These are phyloP conservation scores for Podarcis cretensis DNA, from an alignment of 2,113 vertebrate genomes.

Conservation along the genomic window DNA sequence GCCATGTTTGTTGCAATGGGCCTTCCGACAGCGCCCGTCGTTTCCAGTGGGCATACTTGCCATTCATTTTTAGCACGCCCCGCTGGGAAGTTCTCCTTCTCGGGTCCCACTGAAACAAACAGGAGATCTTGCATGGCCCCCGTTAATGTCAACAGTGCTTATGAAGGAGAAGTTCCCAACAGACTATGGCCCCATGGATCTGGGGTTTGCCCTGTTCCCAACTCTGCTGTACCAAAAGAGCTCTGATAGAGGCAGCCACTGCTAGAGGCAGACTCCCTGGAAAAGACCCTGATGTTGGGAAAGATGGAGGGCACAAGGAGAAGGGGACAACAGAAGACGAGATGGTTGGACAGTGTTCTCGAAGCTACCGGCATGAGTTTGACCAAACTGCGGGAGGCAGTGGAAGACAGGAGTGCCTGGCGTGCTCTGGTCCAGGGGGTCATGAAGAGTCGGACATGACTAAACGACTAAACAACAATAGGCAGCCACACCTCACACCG, in stretches of 20 bases:
- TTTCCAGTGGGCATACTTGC: not conserved
- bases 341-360: too few relatives aligned
- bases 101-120: not conserved
- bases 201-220: not conserved
- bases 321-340: too few relatives aligned
- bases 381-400: too few relatives aligned
- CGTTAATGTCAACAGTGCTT: not conserved
- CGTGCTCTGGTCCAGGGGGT: too few relatives aligned
- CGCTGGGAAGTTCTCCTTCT: not conserved
- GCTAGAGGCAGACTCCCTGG: too few relatives aligned
- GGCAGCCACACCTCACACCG: not conserved
- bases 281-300: too few relatives aligned
- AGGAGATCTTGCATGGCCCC: not conserved
- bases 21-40: not conserved
- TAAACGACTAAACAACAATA: not conserved
- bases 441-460: too few relatives aligned
- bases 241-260: not conserved
- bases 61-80: not conserved
- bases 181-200: too few relatives aligned
- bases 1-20: not conserved
- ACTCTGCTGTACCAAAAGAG: conserved; percentile 12
- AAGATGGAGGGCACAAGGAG: too few relatives aligned
- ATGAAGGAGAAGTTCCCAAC: not conserved
- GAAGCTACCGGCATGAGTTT: too few relatives aligned
- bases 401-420: too few relatives aligned